Conservation (phyloP, 2,888 invertebrate genomes). For the Atethmia centrago region DNA sequence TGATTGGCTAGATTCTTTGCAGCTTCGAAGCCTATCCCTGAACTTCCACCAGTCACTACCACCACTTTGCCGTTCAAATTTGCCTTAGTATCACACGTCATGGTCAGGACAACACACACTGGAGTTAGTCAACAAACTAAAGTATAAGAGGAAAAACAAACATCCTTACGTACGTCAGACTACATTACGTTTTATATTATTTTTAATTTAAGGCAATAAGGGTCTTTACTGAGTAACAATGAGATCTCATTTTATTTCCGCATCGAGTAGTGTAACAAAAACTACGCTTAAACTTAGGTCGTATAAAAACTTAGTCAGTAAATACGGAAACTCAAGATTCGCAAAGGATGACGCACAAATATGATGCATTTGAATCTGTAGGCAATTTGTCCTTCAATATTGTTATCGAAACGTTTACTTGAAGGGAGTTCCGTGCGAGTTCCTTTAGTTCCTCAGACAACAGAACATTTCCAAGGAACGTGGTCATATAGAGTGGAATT, state of each 20-base stretch:
- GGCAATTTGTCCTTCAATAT: not conserved
- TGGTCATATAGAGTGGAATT: constrained; percentile 9
- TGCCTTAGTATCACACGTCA: constrained; percentile 74
- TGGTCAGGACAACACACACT: constrained; percentile 52
- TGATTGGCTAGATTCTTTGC: constrained; percentile 84
- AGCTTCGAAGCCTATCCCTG: constrained; percentile 85
- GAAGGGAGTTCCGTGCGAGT: constrained; percentile 32
- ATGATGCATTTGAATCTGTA: not conserved
- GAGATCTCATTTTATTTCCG: constrained; percentile 61
- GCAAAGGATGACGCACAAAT: not conserved
- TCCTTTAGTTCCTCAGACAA: constrained; percentile 34
- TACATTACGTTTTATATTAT: constrained; percentile 58
- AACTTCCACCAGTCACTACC: constrained; percentile 84
- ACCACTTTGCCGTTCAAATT: constrained; percentile 82
- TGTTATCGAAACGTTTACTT: not conserved
- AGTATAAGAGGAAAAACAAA: constrained; percentile 60
- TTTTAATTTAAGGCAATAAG: constrained; percentile 67
- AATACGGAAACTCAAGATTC: not conserved
- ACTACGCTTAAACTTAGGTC: constrained; percentile 21
- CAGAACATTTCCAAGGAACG: constrained; percentile 8
- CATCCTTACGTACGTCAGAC: constrained; percentile 48
- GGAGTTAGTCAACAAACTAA: constrained; percentile 53
- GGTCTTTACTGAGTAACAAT: constrained; percentile 55
- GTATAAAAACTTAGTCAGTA: constrained; percentile 3
- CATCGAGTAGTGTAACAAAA: constrained; percentile 27